Base-by-base conservation (phyloP, 2,797 vertebrate species). In the Adelosebastes latens region DNA sequence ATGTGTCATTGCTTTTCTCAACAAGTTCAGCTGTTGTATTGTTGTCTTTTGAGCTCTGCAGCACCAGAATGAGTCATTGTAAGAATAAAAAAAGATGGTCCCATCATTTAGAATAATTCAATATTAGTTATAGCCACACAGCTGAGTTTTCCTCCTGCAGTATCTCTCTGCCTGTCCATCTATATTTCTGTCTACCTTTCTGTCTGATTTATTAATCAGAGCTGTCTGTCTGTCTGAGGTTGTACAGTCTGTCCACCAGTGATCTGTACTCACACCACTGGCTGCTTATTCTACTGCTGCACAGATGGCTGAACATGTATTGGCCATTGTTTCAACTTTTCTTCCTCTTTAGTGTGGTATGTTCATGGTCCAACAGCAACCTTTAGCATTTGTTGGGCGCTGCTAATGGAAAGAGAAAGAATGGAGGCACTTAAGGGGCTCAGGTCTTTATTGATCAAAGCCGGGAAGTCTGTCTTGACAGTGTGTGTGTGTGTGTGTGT, bases 381-480 rank as follows among this genome's bases (percentile, higher is more conserved):
- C 24, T 58, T 32, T 27, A 29, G 31, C 25, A 29, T 81, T 75
- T 77, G 25, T 60, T 74, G 22, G 27, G 49, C 53, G 68, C 71
- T 77, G 58, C 60, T 76, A 63, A 68, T 16, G 3, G 18, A 82
- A 77, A 61, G 58, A 31, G 60, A 72, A 77, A 52, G 72, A 59
- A 68, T 29, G 2, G 60, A 82, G 27, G 24, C 82, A 72, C 67
- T 86, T 81, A 72, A 78, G 59, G 49, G 59, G 16, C 68, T 81
- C 34, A 66, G 79, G 63, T 60, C 62, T 83, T 71, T 81, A 87
- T 88, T 86, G 89, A 92, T 89, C 75, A 85, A 84, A 81, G 77
- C 79, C 25, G 6, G 39, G 20, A 32, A 83, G 77, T 85, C 70
- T 79, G 74, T 80, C 79, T 82, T 80, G 62, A 62, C 46, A 46